Evolutionary conservation across 1,140 invertebrate species (phyloP).

Genomic region (Orchesella cincta): DNA sequence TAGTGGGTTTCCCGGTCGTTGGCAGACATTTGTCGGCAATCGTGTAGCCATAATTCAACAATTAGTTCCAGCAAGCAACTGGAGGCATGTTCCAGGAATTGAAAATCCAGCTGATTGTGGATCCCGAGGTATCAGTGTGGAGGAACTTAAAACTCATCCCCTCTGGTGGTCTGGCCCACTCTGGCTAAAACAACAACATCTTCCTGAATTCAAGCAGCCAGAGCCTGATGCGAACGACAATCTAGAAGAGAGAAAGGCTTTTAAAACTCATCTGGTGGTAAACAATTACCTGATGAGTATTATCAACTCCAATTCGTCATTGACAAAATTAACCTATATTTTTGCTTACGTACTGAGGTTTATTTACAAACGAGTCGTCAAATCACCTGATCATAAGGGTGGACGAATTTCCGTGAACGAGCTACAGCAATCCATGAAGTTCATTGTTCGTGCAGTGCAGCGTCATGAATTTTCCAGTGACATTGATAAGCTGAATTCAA

Average conservation of each 20-base stretch:
- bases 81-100: conserved; percentile 23
- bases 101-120: conserved; percentile 36
- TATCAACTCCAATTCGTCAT: not conserved
- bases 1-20: not conserved
- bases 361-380: not conserved
- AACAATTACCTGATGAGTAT: not conserved
- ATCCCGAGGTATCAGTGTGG: conserved; percentile 13
- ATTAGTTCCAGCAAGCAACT: not conserved
- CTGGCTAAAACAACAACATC: not conserved
- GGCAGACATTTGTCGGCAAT: conserved; percentile 39
- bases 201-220: not conserved
- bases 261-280: not conserved
- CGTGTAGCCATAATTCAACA: conserved; percentile 34
- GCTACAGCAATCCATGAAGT: not conserved
- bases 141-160: not conserved
- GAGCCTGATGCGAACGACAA: too few species aligned
- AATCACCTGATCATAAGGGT: not conserved
- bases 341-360: conserved; percentile 12
- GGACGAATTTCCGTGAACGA: too few species aligned
- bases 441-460: not conserved
- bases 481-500: not conserved
- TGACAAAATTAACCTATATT: not conserved
- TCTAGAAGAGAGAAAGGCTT: not conserved
- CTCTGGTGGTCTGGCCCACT: conserved; percentile 23
- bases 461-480: not conserved